Conservation (phyloP, 2,888 invertebrate genomes). For the Tiliacea citrago region DNA sequence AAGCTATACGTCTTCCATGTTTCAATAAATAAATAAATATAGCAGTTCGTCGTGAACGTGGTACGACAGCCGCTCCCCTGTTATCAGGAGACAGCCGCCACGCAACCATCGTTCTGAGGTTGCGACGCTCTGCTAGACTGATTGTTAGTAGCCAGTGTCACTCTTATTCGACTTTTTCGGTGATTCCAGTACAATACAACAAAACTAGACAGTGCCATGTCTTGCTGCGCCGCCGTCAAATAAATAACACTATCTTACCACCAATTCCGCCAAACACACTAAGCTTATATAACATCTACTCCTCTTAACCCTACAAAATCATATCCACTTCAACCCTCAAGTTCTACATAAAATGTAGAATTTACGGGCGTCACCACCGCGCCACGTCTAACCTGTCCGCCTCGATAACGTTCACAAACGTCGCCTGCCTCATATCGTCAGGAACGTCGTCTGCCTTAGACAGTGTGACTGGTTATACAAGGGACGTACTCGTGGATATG, state of each 20-base stretch:
- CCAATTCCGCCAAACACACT: neutral
- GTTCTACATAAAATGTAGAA: slow-evolving; percentile 57
- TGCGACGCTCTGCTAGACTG: too few relatives aligned
- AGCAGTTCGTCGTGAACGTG: too few relatives aligned
- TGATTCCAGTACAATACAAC: too few relatives aligned
- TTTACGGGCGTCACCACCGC: slow-evolving; percentile 50
- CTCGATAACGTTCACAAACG: slow-evolving; percentile 53
- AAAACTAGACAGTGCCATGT: too few relatives aligned
- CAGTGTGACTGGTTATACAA: slow-evolving; percentile 1
- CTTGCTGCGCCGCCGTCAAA: too few relatives aligned
- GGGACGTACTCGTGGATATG: neutral
- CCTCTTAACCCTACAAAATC: slow-evolving; percentile 57
- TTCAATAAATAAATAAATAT: too few relatives aligned
- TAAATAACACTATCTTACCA: neutral
- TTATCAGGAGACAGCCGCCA: too few relatives aligned
- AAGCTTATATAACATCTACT: slow-evolving; percentile 15
- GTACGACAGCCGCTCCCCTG: too few relatives aligned
- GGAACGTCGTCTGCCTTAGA: slow-evolving; percentile 10
- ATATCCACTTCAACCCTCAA: slow-evolving; percentile 40
- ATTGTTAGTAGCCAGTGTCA: too few relatives aligned
- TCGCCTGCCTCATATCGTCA: slow-evolving; percentile 45
- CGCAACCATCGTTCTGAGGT: too few relatives aligned
- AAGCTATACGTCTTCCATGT: too few relatives aligned
- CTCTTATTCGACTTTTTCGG: too few relatives aligned
- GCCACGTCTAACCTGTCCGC: slow-evolving; percentile 50